Base-by-base conservation (phyloP, 2,888 invertebrate genomes). In the Netelia virgata region DNA sequence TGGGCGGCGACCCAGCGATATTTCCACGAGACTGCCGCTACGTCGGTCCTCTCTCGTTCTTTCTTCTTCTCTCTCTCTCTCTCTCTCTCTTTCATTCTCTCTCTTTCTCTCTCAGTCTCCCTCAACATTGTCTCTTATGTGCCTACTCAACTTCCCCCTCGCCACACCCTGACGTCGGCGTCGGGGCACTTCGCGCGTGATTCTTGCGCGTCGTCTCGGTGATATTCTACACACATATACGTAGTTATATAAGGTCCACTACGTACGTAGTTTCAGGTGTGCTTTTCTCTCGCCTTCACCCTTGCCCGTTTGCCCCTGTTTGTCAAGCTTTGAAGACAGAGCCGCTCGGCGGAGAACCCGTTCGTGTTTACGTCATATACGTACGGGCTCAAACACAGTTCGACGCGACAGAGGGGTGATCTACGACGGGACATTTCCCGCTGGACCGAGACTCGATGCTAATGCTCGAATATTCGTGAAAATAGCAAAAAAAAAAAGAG, bases 261-360 rank as follows among this genome's bases (percentile, higher is more conserved):
- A 43, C 43, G 18, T 10, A 41, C 20, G 3, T 64, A 64, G 63
- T 43, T 61, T 43, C 69, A 8, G 59, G 61, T 64, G 68, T 74
- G 68, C 72, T 68, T 83, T 83, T 66, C 23, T 77, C 64, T 72
- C 68, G 53, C 61, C 66, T 72, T 80, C 83, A 80, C 63, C 73
- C 53, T 82, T 75, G 70, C 72, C 59, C 63, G 53, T 43, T 43
- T 75, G 16, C 18, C 6, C 28, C 23, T 84, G 86, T 88, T 89
- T 86, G 82, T 79, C 68, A 59, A 87, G 83, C 87, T 84, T 84
- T 84, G 85, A 88, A 85, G 79, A 86, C 85, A 73, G 20, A n/a
- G 61, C 53, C 50, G 28, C 28, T 28, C 28, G 28, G 6, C 28
- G 28, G 28, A 28, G 28, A 28, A 3, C 28, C 28, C 28, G 28